phyloP scores from a whole-genome alignment of 2,113 vertebrate genomes.

The Saccopteryx leptura region DNA sequence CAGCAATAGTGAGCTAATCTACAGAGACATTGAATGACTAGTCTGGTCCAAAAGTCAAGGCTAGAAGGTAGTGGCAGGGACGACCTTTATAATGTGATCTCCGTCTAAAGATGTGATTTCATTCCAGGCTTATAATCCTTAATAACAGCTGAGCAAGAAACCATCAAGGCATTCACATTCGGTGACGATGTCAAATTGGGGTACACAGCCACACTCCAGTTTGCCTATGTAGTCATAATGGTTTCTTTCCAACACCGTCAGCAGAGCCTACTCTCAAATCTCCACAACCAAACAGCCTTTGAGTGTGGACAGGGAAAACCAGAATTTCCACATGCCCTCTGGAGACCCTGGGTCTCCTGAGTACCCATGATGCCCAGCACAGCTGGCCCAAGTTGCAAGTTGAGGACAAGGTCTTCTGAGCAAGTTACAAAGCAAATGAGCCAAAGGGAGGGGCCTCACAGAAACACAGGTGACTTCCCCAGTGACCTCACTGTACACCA shows the following conservation, averaged over 20 bases:
- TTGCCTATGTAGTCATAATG: background rate
- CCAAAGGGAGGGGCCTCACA: background rate
- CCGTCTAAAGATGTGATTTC: background rate
- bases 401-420: background rate
- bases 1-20: background rate
- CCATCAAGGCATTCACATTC: background rate
- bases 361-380: background rate
- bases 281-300: slow-evolving; percentile 12
- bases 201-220: background rate
- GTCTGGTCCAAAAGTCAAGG: background rate
- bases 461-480: background rate
- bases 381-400: background rate
- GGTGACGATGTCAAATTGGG: background rate
- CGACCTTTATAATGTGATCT: background rate
- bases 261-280: background rate
- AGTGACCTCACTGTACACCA: background rate
- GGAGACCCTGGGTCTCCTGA: background rate
- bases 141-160: background rate
- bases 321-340: background rate
- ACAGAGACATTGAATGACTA: background rate
- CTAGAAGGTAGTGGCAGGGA: background rate
- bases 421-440: background rate
- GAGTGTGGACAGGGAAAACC: background rate
- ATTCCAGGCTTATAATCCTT: background rate
- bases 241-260: background rate